Evolutionary conservation across 2,113 vertebrate genomes (phyloP), one percentile per base, ranked within the genome.

Genomic region (Lagopus muta): DNA sequence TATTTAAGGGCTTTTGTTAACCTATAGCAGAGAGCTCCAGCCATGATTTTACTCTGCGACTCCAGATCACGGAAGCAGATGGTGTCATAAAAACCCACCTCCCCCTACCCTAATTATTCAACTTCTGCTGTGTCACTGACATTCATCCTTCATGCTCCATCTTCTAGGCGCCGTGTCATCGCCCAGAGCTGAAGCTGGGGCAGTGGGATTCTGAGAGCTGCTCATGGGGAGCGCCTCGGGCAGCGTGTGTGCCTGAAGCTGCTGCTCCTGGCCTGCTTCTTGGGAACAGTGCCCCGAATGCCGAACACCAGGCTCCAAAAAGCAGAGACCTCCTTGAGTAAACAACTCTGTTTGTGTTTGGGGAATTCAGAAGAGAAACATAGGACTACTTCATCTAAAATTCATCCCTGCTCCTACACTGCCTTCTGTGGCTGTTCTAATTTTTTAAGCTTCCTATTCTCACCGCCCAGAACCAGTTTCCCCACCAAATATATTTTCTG

Each of bases 1-100:
- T 61, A 58, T 89, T 96, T 89, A 94, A 93, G 81, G 80, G 88
- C 95, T 93, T 96, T 97, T 97, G 94, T 97, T 90, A 89, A 86
- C 82, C 87, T 30, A 4, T 2, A 58, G 78, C 3, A 12, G 10
- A n/a, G 79, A 82, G 91, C 86, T 78, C 60, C 32, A 80, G 89
- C 89, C 79, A 54, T 4, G 66, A 65, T 77, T 96, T 94, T 91
- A 89, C 79, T 78, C 5, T 5, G 86, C 75, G 55, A 67, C 79
- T 92, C 83, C 89, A 89, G 74, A 93, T 60, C 91, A 87, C 77
- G 88, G 93, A 57, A 93, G 87, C 96, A 97, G 97, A 97, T 96
- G 96, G 97, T 92, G 83, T 11, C 88, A 92, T 58, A 93, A 96
- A 94, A 88, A 2, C 36, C 58, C 79, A 86, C 79, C 81, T 90